phyloP scores from a whole-genome alignment of 2,113 vertebrate species.

The Procavia capensis region DNA sequence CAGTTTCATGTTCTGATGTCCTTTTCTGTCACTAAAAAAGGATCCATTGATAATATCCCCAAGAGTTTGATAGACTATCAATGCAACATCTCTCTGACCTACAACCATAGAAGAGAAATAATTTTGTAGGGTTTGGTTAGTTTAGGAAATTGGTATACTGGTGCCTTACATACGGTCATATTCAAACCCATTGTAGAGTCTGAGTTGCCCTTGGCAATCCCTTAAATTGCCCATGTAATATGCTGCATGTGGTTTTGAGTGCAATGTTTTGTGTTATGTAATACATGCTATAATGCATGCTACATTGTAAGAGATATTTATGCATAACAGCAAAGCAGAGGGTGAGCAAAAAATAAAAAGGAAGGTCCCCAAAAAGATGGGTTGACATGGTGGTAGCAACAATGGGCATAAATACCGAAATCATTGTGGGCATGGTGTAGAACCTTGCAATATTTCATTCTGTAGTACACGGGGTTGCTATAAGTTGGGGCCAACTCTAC shows the following conservation, averaged over 20 bases:
- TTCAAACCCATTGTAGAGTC: not conserved
- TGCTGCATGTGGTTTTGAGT: not conserved
- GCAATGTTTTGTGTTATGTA: not conserved
- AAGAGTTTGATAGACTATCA: slow-evolving; percentile 55
- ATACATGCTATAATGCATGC: not conserved
- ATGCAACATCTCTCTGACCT: not conserved
- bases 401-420: no score
- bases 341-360: no score
- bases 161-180: not conserved
- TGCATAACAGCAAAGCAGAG: not conserved
- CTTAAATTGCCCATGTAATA: not conserved
- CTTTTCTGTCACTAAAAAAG: slow-evolving; percentile 22
- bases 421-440: no score
- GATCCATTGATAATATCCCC: slow-evolving; percentile 59
- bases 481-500: no score
- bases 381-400: no score
- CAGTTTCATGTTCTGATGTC: not conserved
- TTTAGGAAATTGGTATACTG: no score
- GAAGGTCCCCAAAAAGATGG: no score
- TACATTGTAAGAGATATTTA: not conserved
- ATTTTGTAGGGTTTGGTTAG: accelerated
- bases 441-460: no score
- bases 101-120: not conserved
- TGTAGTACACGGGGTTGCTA: no score
- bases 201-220: not conserved